Evolutionary conservation across 2,888 invertebrate species (phyloP).

Genomic region (Oxyscelio sp.): DNA sequence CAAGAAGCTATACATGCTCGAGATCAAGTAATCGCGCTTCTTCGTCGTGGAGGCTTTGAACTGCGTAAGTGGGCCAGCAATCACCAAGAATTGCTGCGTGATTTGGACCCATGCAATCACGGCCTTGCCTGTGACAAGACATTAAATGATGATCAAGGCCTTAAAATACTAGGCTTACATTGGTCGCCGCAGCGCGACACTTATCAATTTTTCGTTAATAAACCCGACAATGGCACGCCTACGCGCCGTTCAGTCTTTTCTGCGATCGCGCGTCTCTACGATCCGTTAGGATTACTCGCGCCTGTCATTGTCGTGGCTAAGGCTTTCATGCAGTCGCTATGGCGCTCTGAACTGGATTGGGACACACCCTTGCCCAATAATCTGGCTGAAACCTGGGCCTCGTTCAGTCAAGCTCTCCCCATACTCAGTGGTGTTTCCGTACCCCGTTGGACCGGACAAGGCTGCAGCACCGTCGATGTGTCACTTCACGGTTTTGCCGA

Average conservation of each 20-base stretch:
- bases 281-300: background rate
- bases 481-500: too few relatives aligned
- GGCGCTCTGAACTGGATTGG: background rate
- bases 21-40: background rate
- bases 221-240: background rate
- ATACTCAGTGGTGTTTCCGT: background rate
- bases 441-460: background rate
- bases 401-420: background rate
- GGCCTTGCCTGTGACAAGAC: background rate
- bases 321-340: background rate
- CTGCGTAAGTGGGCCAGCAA: constrained; percentile 15
- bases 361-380: background rate
- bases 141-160: background rate
- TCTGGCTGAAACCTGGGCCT: background rate
- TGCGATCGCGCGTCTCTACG: background rate
- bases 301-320: background rate
- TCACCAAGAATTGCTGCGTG: background rate
- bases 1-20: background rate
- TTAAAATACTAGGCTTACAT: background rate
- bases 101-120: background rate
- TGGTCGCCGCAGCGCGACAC: background rate
- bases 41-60: background rate
- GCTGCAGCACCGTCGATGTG: background rate
- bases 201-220: background rate
- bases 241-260: background rate